These are phyloP conservation scores for Choreutis nemorana DNA, from an alignment of 2,888 invertebrate species.

Conservation along the genomic window DNA sequence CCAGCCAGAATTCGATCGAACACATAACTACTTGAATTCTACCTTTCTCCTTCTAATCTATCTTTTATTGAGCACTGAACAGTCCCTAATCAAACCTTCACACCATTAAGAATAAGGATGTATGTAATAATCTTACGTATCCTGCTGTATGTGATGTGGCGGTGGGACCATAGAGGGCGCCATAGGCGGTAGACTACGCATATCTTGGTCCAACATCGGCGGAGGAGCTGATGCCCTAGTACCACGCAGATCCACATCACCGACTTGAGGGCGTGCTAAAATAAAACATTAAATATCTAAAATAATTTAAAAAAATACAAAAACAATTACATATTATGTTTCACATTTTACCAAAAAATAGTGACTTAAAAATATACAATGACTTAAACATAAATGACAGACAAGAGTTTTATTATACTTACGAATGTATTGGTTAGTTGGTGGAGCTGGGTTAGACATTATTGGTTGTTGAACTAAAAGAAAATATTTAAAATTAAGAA, in stretches of 20 bases:
- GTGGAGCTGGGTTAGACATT: conserved; percentile 40
- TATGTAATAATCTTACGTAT: conserved; percentile 23
- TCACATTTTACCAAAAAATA: no score
- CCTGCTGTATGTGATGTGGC: conserved; percentile 17
- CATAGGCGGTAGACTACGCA: conserved; percentile 66
- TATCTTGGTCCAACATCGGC: conserved; percentile 76
- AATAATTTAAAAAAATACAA: conserved; percentile 1
- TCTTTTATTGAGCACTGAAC: not conserved
- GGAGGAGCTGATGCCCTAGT: conserved; percentile 7
- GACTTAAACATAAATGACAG: no score
- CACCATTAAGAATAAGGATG: no score
- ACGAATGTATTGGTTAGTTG: conserved; percentile 40
- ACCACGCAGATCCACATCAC: conserved; percentile 9
- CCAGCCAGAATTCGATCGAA: no score
- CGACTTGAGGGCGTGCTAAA: conserved; percentile 6
- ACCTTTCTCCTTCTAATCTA: no score
- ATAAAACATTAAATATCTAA: not conserved
- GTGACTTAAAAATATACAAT: no score
- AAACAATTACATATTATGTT: conserved; percentile 3
- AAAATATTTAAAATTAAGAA: conserved; percentile 1
- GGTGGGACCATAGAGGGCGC: conserved; percentile 8
- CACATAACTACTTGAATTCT: no score
- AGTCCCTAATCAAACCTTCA: not conserved
- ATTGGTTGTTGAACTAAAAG: conserved; percentile 33
- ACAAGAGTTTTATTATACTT: conserved; percentile 19